Base-by-base conservation (phyloP, 2,888 invertebrate genomes). In the Calameuta pallipes region DNA sequence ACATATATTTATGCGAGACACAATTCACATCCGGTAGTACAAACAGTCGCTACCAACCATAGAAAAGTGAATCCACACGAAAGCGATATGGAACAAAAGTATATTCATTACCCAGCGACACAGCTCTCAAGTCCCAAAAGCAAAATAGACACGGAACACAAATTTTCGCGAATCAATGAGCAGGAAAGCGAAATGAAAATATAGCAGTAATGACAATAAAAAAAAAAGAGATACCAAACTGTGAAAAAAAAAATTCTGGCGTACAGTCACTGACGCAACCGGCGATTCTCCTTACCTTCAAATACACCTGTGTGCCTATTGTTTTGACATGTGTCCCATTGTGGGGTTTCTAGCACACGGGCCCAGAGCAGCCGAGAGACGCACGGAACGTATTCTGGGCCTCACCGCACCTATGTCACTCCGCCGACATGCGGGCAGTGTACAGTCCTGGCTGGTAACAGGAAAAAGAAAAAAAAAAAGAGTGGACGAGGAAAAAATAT, bases 301-400 rank as follows among this genome's bases (percentile, higher is more conserved):
- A 71, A 70, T 78, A 83, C 85, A 90, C 90, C 90, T 90, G 90
- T 89, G 88, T 87, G 85, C 86, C 88, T 87, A 90, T 90, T 90
- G 90, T 90, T 90, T 90, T 89, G 89, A 89, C 90, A 90, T 89
- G 88, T 90, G 90, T 90, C 87, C 87, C 84, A 89, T 89, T 90
- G 90, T 89, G 74, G 82, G 82, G 77, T 80, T 82, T 81, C 83
- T 81, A 79, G 79, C 74, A 76, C 78, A 80, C 82, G 78, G 78
- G 75, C 78, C 76, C 75, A 78, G 78, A 74, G 69, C 78, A 80
- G 78, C 34, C 31, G n/a, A 74, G 34, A 34, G 36, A 74, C 73
- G 31, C 75, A 77, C 80, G 80, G 76, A 80, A 79, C 75, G 79
- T 80, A 78, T 82, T 84, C 81, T 82, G 78, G 76, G 84, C 84